Percentiles rank a stretch among this genome's conserved stretches.
Conservation (phyloP, 2,888 invertebrate genomes). For the Bedellia somnulentella region DNA sequence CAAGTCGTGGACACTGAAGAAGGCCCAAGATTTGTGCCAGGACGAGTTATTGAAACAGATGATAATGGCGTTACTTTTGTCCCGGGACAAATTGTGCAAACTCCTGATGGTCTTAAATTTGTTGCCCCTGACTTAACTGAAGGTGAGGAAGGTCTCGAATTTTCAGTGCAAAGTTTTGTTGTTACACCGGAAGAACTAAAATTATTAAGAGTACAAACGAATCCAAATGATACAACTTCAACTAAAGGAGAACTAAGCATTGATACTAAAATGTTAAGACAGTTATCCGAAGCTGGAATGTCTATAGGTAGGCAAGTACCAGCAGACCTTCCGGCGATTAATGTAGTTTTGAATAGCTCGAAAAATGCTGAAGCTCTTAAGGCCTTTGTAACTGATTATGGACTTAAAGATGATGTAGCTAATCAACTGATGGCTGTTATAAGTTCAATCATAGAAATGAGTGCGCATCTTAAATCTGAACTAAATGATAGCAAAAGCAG, state of each 20-base stretch:
- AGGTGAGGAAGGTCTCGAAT: slow-evolving; percentile 67
- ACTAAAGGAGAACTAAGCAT: slow-evolving; percentile 64
- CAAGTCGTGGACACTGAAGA: slow-evolving; percentile 74
- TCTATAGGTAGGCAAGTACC: slow-evolving; percentile 66
- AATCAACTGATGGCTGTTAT: slow-evolving; percentile 55
- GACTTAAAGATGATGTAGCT: slow-evolving; percentile 52
- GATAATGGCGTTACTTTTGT: slow-evolving; percentile 73
- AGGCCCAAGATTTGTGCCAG: slow-evolving; percentile 71
- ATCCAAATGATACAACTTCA: slow-evolving; percentile 50
- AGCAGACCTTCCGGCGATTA: slow-evolving; percentile 63
- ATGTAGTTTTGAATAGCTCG: slow-evolving; percentile 54
- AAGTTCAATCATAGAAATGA: slow-evolving; percentile 54
- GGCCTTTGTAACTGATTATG: slow-evolving; percentile 50
- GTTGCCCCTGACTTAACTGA: slow-evolving; percentile 70
- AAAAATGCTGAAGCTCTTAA: slow-evolving; percentile 48
- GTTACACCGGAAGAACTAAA: slow-evolving; percentile 55
- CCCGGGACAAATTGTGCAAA: slow-evolving; percentile 76
- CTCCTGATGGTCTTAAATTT: slow-evolving; percentile 69
- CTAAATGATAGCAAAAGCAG: slow-evolving; percentile 27
- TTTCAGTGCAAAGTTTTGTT: slow-evolving; percentile 70
- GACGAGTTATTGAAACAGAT: slow-evolving; percentile 72
- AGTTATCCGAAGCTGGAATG: slow-evolving; percentile 70
- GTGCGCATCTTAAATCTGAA: slow-evolving; percentile 44
- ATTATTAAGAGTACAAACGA: slow-evolving; percentile 49
- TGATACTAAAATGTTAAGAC: slow-evolving; percentile 66